A percentile compares a stretch with the other conserved stretches of the same genome.
Evolutionary conservation across 2,888 invertebrate genomes (phyloP).

Genomic region (Acleris literana): DNA sequence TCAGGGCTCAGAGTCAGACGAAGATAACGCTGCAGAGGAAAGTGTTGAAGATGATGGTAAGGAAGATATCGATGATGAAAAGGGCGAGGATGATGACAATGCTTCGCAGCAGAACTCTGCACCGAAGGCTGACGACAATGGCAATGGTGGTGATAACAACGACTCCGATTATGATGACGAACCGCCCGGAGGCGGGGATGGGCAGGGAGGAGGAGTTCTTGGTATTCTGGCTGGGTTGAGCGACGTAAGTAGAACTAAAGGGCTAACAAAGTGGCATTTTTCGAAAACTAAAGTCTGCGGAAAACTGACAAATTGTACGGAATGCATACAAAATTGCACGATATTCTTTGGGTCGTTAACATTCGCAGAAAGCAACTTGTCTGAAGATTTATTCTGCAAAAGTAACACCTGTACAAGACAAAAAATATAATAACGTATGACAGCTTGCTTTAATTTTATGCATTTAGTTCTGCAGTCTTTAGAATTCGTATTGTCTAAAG

Average conservation of each 20-base stretch:
- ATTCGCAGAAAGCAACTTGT: too few species aligned
- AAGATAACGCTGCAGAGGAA: slow-evolving; percentile 39
- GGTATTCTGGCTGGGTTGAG: slow-evolving; percentile 74
- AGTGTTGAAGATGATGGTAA: slow-evolving; percentile 11
- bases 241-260: slow-evolving; percentile 61
- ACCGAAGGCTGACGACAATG: slow-evolving; percentile 43
- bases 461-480: too few species aligned
- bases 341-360: too few species aligned
- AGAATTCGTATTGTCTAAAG: too few species aligned
- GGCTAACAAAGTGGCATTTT: too few species aligned
- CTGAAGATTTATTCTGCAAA: too few species aligned
- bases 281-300: too few species aligned
- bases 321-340: too few species aligned
- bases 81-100: slow-evolving; percentile 42
- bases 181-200: slow-evolving; percentile 69
- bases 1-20: slow-evolving; percentile 41
- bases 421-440: too few species aligned
- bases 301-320: too few species aligned
- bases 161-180: slow-evolving; percentile 68
- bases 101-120: slow-evolving; percentile 34
- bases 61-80: slow-evolving; percentile 28
- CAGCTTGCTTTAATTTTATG: too few species aligned
- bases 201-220: slow-evolving; percentile 74
- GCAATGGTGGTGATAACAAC: slow-evolving; percentile 52
- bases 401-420: too few species aligned